These are phyloP conservation scores for Daphoenositta chrysoptera DNA, from an alignment of 2,113 vertebrate species.

Conservation along the genomic window DNA sequence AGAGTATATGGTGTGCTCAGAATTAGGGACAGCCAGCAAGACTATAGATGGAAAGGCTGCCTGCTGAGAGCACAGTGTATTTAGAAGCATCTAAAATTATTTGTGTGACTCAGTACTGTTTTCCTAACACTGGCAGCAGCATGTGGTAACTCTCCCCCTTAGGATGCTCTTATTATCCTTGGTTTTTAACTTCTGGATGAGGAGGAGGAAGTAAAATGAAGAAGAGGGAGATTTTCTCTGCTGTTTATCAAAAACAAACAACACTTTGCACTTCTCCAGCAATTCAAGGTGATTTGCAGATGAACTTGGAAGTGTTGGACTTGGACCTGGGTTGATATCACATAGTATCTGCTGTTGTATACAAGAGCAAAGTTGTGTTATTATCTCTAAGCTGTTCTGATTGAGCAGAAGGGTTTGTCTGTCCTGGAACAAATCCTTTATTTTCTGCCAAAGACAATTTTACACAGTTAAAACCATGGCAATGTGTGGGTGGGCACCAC, in stretches of 20 bases:
- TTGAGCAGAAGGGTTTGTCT: neutral
- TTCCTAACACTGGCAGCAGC: constrained; percentile 29
- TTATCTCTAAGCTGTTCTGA: neutral
- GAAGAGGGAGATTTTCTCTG: neutral
- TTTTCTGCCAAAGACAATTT: neutral
- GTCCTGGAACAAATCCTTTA: neutral
- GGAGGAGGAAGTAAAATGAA: neutral
- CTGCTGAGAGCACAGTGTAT: constrained; percentile 26
- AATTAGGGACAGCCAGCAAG: constrained; percentile 11
- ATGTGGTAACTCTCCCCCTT: constrained; percentile 30
- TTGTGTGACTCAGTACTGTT: constrained; percentile 51
- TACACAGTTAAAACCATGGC: neutral
- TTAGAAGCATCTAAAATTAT: constrained; percentile 55
- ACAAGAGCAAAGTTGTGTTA: neutral
- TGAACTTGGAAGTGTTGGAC: neutral
- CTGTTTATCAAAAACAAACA: neutral
- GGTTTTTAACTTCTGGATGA: neutral
- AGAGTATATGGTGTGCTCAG: neutral
- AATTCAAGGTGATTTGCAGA: neutral
- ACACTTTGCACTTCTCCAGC: neutral
- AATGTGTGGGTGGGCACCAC: neutral
- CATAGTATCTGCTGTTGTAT: neutral
- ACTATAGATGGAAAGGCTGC: constrained; percentile 37
- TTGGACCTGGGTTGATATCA: neutral
- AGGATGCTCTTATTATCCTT: constrained; percentile 45